Evolutionary conservation across 2,797 vertebrate species (phyloP), one percentile per base, ranked within the genome.

Genomic region (Coregonus suidteri): DNA sequence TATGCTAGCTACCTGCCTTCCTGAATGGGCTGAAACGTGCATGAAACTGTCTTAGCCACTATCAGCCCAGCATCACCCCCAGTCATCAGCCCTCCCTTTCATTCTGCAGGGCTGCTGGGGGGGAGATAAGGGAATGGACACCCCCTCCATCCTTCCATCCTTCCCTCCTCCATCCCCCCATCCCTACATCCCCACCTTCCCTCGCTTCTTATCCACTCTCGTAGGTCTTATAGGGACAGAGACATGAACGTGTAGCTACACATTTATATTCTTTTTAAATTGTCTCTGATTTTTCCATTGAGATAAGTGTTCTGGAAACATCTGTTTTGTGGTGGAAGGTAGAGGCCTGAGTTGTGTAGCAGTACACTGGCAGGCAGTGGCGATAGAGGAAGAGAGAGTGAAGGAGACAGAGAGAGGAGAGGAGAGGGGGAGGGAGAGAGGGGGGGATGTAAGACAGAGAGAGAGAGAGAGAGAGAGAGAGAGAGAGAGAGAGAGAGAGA

Each of bases 241-340:
- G 89, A 89, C 88, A 83, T 75, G 87, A 86, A 85, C 86, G 85
- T 90, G 87, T 73, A 71, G 88, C 88, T 83, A 88, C 91, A 85
- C 81, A 94, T 94, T 93, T 93, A 93, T 92, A 90, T 93, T 92
- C 90, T 93, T 93, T 94, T 92, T 92, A 93, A 93, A 94, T 93
- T 91, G 92, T 93, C 89, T 92, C 87, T 84, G 88, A 90, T 91
- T 92, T 93, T 90, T 91, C 90, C 83, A 90, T 93, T 90, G 84
- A 91, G 92, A 94, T 94, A 93, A 92, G 91, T 87, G 84, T 76
- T 82, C 79, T 82, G 84, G 86, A 85, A 91, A 92, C 93, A 93
- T 94, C 92, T 94, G 94, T 93, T 94, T 91, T 86, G 87, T 90
- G 90, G 90, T 89, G 85, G 85, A 91, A 90, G 90, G 87, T 87